A percentile compares a stretch with the other conserved stretches of the same genome.
Conservation (phyloP, 2,113 vertebrate species). For the Mesembrinibis cayennensis region DNA sequence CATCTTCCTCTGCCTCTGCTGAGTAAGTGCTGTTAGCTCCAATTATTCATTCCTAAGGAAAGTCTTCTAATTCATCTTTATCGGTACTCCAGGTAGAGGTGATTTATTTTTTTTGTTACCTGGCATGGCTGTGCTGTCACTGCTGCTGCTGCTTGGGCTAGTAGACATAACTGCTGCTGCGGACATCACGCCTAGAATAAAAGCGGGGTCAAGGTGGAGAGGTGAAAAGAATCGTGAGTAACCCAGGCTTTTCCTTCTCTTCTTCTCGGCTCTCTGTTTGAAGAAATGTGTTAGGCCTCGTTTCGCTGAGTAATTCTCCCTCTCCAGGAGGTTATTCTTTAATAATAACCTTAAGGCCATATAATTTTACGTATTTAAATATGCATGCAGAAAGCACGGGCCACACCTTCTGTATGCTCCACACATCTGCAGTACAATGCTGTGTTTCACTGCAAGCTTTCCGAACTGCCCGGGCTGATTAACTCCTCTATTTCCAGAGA, state of each 20-base stretch:
- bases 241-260: constrained; percentile 51
- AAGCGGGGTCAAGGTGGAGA: constrained; percentile 91
- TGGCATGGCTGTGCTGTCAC: constrained; percentile 79
- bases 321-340: not conserved
- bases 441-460: constrained; percentile 5
- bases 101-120: constrained; percentile 58
- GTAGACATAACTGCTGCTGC: constrained; percentile 71
- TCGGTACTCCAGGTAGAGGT: constrained; percentile 57
- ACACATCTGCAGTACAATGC: constrained; percentile 57
- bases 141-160: constrained; percentile 79
- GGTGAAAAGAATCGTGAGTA: constrained; percentile 96
- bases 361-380: constrained; percentile 52
- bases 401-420: constrained; percentile 52
- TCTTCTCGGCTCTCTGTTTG: constrained; percentile 40
- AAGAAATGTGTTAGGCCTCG: not conserved
- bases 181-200: constrained; percentile 76
- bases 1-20: constrained; percentile 56
- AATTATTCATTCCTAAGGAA: constrained; percentile 44
- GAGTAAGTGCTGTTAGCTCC: constrained; percentile 66
- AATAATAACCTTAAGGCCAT: not conserved
- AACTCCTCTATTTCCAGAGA: constrained; percentile 60
- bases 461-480: constrained; percentile 32
- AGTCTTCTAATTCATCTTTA: constrained; percentile 62
- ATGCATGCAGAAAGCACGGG: constrained; percentile 31
- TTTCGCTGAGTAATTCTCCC: not conserved